Base-by-base conservation (phyloP, 2,797 vertebrate species). In the Molothrus ater region DNA sequence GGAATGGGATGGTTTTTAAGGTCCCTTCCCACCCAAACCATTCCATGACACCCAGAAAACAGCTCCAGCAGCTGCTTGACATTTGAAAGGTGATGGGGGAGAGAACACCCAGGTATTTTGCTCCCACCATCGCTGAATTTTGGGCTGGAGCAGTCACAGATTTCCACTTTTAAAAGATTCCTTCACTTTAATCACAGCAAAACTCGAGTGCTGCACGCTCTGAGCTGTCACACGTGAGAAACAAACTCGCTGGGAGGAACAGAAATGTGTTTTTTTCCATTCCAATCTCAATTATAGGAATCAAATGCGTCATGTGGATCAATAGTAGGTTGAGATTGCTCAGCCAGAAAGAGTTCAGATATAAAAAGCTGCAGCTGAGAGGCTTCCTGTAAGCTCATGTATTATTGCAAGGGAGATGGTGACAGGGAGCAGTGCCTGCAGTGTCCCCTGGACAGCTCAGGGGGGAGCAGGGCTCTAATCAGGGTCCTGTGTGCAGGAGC, bases 301-400 rank as follows among this genome's bases (percentile, higher is more conserved):
- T 91, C 78, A 16, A 34, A 81, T 59, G 59, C 38, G 1, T 86
- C 91, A 84, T 51, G 56, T 57, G 60, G 84, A 87, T 94, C 91
- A 59, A 94, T 71, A 78, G 56, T 2, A 63, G 72, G 59, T 21
- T 6, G n/a, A 45, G 86, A 92, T 48, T 71, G 68, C 80, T 91
- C 92, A 89, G 79, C 34, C 87, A 91, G 89, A 19, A 87, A 75
- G 94, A 53, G 93, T 85, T 91, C 47, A 4, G 83, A 47, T 66
- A 40, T 56, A 80, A 80, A 89, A 63, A 65, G 80, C 91, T 83
- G 80, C 81, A 90, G 86, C 73, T 61, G 86, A 82, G 63, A 48
- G 73, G 73, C 21, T 56, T 45, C 51, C 84, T 83, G 45, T 21
- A 4, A 70, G 89, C 61, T 63, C 38, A 5, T 31, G 80, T 28